A percentile compares a stretch with the other conserved stretches of the same genome.
These are phyloP conservation scores for Drosophila bunnanda DNA, from an alignment of 2,888 invertebrate genomes.

Conservation along the genomic window DNA sequence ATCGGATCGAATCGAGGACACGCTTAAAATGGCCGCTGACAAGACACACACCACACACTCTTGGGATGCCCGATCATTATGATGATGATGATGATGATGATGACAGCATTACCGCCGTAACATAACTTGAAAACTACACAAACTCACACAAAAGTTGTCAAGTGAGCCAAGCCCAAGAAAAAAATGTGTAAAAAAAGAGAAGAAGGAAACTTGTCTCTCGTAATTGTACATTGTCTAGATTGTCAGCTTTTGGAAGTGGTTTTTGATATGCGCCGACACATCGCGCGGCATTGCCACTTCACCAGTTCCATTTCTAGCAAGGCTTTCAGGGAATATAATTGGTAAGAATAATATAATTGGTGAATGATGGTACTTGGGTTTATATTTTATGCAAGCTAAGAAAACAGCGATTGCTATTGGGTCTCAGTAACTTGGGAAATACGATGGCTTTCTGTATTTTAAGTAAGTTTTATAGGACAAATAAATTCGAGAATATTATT, in stretches of 20 bases:
- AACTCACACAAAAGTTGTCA: constrained; percentile 49
- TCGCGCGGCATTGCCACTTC: constrained; percentile 56
- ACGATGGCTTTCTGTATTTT: neutral
- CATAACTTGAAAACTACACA: constrained; percentile 37
- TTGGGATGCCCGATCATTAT: constrained; percentile 7
- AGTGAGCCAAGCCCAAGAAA: constrained; percentile 74
- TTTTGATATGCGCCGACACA: constrained; percentile 72
- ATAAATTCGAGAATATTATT: neutral
- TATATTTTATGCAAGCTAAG: neutral
- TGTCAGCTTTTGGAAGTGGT: constrained; percentile 57
- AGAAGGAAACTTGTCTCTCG: constrained; percentile 63
- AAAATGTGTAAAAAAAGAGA: constrained; percentile 5
- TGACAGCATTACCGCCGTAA: constrained; percentile 59
- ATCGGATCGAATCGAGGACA: constrained; percentile 45
- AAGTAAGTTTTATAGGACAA: neutral
- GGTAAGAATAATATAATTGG: constrained; percentile 8
- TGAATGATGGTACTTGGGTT: neutral
- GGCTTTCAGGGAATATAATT: constrained; percentile 9
- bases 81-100: constrained; percentile 46
- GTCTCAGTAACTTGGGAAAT: neutral
- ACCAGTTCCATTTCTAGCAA: constrained; percentile 14
- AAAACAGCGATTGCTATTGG: neutral
- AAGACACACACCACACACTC: constrained; percentile 34
- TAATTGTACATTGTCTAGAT: constrained; percentile 76
- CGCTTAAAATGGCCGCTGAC: constrained; percentile 46